Base-by-base conservation (phyloP, 2,113 vertebrate genomes). In the Dromas ardeola region DNA sequence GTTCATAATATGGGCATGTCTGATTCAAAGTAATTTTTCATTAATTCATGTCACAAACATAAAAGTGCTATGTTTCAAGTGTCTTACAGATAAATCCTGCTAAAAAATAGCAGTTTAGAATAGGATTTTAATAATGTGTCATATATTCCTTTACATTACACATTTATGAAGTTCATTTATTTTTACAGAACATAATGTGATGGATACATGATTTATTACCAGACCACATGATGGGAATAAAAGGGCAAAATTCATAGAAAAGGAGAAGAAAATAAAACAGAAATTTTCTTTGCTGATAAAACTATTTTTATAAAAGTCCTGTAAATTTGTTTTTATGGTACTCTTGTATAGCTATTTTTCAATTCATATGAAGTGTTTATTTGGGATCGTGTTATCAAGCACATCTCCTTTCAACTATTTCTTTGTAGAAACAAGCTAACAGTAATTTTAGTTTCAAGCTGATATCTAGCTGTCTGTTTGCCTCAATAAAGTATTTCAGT, bases 381-480 rank as follows among this genome's bases (percentile, higher is more conserved):
- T 71, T 79, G 42, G 45, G 36, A 93, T 94, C 70, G 76, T 88
- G 50, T 61, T 81, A 82, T 81, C 47, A 74, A 90, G 74, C 62
- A 87, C 55, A 89, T 42, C 34, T 73, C 32, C 26, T 78, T 96
- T 81, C 61, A 73, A 66, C 91, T 87, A 69, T 82, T 94, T 96
- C 4, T 77, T 96, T 90, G 71, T 78, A 79, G 93, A 80, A 88
- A 80, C 67, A 82, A 96, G 30, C 53, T 90, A 92, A 86, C 45
- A 74, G 65, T 84, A 83, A 97, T 93, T 97, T 97, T 96, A 87
- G 71, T 95, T 96, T 95, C 52, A 97, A 95, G 66, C 32, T 96
- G 85, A 89, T 94, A 93, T 86, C 93, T 82, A 96, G 81, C 56
- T 93, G 85, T 94, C 92, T 96, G 77, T 90, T 94, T 97, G 77